Evolutionary conservation across 2,113 vertebrate genomes (phyloP).

Genomic region (Dissostichus mawsoni): DNA sequence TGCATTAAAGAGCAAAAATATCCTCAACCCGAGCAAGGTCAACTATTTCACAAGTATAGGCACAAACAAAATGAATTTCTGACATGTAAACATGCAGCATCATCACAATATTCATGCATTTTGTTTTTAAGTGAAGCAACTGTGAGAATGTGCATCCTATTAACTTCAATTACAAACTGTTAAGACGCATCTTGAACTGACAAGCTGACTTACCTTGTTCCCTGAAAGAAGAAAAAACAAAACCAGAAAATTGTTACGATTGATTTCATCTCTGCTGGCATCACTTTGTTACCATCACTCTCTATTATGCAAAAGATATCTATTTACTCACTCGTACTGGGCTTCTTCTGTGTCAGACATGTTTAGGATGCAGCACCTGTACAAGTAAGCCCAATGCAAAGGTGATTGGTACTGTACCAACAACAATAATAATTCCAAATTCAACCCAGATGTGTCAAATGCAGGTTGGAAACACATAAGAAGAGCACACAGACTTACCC

Average conservation of each 20-base stretch:
- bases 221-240: conserved; percentile 76
- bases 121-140: not conserved
- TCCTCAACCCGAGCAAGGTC: conserved; percentile 30
- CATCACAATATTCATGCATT: conserved; percentile 11
- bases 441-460: not conserved
- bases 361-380: conserved; percentile 64
- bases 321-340: conserved; percentile 88
- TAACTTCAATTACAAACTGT: conserved; percentile 8
- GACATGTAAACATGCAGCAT: conserved; percentile 29
- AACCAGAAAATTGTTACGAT: conserved; percentile 6
- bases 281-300: not conserved
- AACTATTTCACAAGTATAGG: not conserved
- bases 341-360: conserved; percentile 92
- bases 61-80: not conserved
- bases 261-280: not conserved
- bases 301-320: not conserved
- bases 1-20: conserved; percentile 28
- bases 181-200: conserved; percentile 9
- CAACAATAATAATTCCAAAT: not conserved
- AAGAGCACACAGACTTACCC: conserved; percentile 67
- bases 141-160: conserved; percentile 12
- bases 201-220: conserved; percentile 87
- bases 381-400: conserved; percentile 13
- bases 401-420: not conserved
- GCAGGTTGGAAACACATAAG: not conserved